Conservation (phyloP, 1,140 invertebrate genomes). For the Drosophila novamexicana region DNA sequence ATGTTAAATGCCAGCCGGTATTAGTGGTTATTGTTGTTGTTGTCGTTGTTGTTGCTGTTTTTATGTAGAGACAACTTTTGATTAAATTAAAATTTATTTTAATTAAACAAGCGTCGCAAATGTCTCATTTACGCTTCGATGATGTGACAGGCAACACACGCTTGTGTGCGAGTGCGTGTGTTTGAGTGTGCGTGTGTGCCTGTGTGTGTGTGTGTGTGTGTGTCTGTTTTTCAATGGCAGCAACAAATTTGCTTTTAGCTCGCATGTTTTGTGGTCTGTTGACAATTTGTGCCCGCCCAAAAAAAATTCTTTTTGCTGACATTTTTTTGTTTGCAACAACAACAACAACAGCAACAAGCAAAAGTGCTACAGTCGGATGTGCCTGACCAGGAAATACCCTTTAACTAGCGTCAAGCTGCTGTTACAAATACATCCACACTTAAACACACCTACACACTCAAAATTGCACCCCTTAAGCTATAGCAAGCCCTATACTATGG, state of each 20-base stretch:
- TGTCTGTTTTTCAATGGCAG: slow-evolving; percentile 1
- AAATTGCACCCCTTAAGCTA: too few species aligned
- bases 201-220: slow-evolving; percentile 2
- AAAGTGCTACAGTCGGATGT: too few species aligned
- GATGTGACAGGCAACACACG: slow-evolving; percentile 52
- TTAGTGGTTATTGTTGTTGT: slow-evolving; percentile 27
- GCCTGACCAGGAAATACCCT: too few species aligned
- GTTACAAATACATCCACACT: too few species aligned
- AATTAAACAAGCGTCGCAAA: slow-evolving; percentile 82
- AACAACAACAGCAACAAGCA: slow-evolving; percentile 54
- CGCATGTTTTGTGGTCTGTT: slow-evolving; percentile 72
- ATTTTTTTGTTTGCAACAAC: slow-evolving; percentile 42
- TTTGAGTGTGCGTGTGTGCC: neutral
- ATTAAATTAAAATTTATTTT: slow-evolving; percentile 83
- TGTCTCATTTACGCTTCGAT: slow-evolving; percentile 82
- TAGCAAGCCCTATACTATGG: too few species aligned
- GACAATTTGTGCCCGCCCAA: slow-evolving; percentile 58
- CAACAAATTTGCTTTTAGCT: slow-evolving; percentile 59
- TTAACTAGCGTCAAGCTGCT: too few species aligned
- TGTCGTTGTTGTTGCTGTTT: slow-evolving; percentile 8
- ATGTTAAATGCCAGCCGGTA: slow-evolving; percentile 69
- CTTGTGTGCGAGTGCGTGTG: neutral
- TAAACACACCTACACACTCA: too few species aligned
- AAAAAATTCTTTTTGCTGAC: slow-evolving; percentile 25
- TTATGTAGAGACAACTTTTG: slow-evolving; percentile 59